A percentile compares a stretch with the other conserved stretches of the same genome.
These are phyloP conservation scores for Ramphastos sulfuratus DNA, from an alignment of 2,113 vertebrate genomes.

Conservation along the genomic window DNA sequence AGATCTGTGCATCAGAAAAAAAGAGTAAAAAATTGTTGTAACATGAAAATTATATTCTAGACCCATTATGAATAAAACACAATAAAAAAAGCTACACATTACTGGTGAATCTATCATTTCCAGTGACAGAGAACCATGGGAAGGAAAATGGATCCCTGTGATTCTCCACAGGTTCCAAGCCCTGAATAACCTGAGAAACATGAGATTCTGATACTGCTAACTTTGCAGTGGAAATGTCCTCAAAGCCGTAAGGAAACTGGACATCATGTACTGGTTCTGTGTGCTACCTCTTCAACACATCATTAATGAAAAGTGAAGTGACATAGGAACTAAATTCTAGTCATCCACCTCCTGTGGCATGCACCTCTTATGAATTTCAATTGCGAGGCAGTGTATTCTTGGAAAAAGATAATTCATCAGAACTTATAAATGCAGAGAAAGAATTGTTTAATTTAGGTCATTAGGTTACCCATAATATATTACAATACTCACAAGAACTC, in stretches of 20 bases:
- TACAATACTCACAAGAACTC: not conserved
- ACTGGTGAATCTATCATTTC: not conserved
- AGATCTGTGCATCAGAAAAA: not conserved
- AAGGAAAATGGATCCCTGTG: not conserved
- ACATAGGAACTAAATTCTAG: not conserved
- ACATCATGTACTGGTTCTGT: not conserved
- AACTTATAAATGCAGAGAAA: conserved; percentile 32
- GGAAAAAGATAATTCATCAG: not conserved
- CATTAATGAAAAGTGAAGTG: not conserved
- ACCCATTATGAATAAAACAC: not conserved
- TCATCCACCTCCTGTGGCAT: not conserved
- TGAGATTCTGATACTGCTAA: not conserved
- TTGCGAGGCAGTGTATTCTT: not conserved
- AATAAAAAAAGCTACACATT: not conserved
- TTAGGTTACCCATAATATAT: conserved; percentile 20
- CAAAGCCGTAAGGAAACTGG: not conserved
- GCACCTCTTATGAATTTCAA: not conserved
- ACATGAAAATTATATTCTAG: not conserved
- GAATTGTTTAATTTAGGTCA: conserved; percentile 41
- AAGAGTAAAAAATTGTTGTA: not conserved
- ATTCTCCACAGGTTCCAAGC: not conserved
- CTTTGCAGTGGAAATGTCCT: not conserved
- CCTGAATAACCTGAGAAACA: not conserved
- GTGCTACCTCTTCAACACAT: not conserved
- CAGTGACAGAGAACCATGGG: not conserved